These are phyloP conservation scores for Urechis unicinctus DNA, from an alignment of 2,888 invertebrate genomes.

Conservation along the genomic window DNA sequence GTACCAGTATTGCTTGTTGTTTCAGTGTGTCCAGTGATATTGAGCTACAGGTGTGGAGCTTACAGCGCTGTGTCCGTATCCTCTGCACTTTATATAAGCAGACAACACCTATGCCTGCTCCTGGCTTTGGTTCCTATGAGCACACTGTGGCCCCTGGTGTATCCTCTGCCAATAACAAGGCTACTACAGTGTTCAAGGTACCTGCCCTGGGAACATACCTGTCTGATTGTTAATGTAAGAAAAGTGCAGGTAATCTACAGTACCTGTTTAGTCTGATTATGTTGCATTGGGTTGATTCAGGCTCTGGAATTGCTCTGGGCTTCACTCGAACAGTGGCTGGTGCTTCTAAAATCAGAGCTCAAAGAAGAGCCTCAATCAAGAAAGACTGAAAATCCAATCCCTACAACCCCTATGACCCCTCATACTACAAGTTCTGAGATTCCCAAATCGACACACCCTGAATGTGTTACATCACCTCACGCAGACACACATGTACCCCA, in stretches of 20 bases:
- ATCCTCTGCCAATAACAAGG: conserved; percentile 20
- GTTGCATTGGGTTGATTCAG: not conserved
- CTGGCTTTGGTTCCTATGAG: not conserved
- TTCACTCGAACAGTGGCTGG: conserved; percentile 41
- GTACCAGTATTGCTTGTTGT: not conserved
- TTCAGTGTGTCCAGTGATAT: conserved; percentile 34
- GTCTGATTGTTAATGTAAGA: not conserved
- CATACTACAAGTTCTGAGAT: no score
- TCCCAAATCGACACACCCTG: no score
- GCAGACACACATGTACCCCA: not conserved
- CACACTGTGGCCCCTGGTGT: conserved; percentile 18
- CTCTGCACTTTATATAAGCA: conserved; percentile 26
- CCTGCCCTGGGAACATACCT: not conserved
- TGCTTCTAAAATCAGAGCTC: conserved; percentile 32
- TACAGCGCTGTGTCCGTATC: conserved; percentile 30
- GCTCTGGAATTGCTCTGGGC: conserved; percentile 35
- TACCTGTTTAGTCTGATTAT: not conserved
- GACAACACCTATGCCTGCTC: conserved; percentile 16
- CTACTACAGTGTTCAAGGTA: conserved; percentile 25
- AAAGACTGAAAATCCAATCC: not conserved
- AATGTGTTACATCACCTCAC: no score
- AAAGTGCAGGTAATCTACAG: no score
- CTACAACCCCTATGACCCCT: no score
- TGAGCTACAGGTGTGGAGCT: conserved; percentile 27
- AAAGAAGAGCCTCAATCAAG: conserved; percentile 4